Percentiles rank a stretch among this genome's conserved stretches.
Evolutionary conservation across 2,888 invertebrate species (phyloP).

Genomic region (Cylloceria caligata): DNA sequence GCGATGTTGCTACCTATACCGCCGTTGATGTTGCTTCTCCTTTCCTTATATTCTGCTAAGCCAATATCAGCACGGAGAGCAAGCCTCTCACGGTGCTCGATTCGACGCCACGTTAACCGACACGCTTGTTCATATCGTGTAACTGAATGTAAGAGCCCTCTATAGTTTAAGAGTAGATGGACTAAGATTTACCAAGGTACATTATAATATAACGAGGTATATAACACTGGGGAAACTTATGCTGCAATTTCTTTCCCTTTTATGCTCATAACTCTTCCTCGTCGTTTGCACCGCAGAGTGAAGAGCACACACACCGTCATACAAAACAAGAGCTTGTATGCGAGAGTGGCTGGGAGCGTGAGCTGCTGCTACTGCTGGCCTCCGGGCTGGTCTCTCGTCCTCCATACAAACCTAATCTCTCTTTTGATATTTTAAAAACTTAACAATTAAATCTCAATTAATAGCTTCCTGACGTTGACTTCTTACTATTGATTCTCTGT

Average conservation of each 20-base stretch:
- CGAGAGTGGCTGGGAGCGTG: neutral
- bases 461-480: too few relatives aligned
- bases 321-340: slow-evolving; percentile 41
- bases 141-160: slow-evolving; percentile 17
- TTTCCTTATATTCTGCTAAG: neutral
- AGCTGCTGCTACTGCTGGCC: slow-evolving; percentile 56
- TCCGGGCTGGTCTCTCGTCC: slow-evolving; percentile 64
- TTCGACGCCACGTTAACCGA: slow-evolving; percentile 32
- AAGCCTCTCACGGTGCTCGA: slow-evolving; percentile 47
- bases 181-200: slow-evolving; percentile 37
- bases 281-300: slow-evolving; percentile 31
- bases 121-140: slow-evolving; percentile 25
- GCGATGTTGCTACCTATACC: neutral
- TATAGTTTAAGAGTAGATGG: slow-evolving; percentile 34
- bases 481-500: too few relatives aligned
- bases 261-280: slow-evolving; percentile 49
- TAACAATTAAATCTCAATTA: too few relatives aligned
- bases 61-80: neutral
- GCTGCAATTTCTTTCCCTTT: slow-evolving; percentile 19
- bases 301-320: slow-evolving; percentile 22
- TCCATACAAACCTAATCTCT: slow-evolving; percentile 63
- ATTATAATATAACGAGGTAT: slow-evolving; percentile 37
- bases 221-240: slow-evolving; percentile 29
- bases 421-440: too few relatives aligned
- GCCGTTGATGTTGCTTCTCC: slow-evolving; percentile 1